Evolutionary conservation across 2,797 vertebrate species (phyloP), one percentile per base, ranked within the genome.

Genomic region (Rhodeus uyekii): DNA sequence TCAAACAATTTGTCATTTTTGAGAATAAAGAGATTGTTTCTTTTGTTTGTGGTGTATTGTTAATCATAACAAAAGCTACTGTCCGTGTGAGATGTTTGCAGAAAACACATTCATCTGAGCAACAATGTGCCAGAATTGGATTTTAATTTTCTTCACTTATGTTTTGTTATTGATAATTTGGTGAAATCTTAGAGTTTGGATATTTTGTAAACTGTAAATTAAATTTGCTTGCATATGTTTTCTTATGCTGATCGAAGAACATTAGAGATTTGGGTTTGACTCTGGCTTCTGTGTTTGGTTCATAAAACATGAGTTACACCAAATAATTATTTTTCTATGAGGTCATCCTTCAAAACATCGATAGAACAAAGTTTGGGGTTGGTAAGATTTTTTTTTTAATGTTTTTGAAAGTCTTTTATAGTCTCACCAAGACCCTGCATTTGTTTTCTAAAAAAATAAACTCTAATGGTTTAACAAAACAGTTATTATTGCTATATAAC

Each of bases 21-120:
- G 58, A 72, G 75, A 81, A 48, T 36, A 34, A n/a, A 64, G 39
- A 39, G 46, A 72, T 78, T 44, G 58, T 32, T 82, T 82, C 79
- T 82, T 65, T 81, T 85, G 79, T 85, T 81, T 72, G 79, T 32
- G 14, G 39, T 3, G 18, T 42, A 61, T 78, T 85, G 75, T 85
- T 58, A 78, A 72, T 67, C 39, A 29, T 60, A 53, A 82, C 61
- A 82, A 81, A 78, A 81, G 67, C 38, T 64, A 29, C 61, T 58
- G 72, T 69, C 67, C 8, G 1, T 80, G 46, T 85, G 74, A 67
- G 32, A 67, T 65, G 29, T 78, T 55, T 85, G 29, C 34, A 53
- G 42, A 36, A 84, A 76, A 68, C 71, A 42, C 42, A 38, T 48
- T 85, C 18, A 22, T 58, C 60, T 53, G 42, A 65, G 32, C 4